Evolutionary conservation across 2,797 vertebrate genomes (phyloP).

Genomic region (Orientallactaga sibirica): DNA sequence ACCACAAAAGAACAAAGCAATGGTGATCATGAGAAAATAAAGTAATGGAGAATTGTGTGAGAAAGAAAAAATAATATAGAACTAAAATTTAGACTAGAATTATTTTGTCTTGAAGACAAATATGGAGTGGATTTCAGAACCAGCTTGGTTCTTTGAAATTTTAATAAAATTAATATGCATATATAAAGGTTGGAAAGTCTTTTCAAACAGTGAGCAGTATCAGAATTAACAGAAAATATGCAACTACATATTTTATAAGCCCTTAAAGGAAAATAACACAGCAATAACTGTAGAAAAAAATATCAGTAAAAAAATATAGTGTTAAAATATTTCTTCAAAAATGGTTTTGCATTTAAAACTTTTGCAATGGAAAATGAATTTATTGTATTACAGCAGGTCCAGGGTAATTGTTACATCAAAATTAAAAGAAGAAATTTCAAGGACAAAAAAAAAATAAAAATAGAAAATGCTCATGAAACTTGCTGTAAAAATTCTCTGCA

Average conservation of each 20-base stretch:
- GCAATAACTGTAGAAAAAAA: neutral
- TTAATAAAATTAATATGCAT: neutral
- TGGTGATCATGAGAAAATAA: too few relatives aligned
- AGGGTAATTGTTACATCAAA: too few relatives aligned
- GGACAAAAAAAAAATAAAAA: too few relatives aligned
- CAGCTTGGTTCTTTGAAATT: neutral
- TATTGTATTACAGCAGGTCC: too few relatives aligned
- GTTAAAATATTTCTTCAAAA: neutral
- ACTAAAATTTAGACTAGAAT: neutral
- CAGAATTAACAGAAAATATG: neutral
- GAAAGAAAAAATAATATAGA: neutral
- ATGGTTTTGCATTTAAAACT: too few relatives aligned
- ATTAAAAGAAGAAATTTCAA: too few relatives aligned
- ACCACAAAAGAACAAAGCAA: too few relatives aligned
- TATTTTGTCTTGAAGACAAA: neutral
- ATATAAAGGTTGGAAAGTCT: neutral
- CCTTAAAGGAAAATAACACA: neutral
- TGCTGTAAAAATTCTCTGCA: too few relatives aligned
- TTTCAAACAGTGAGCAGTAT: neutral
- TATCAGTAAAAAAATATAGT: neutral
- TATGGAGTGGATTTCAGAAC: too few relatives aligned
- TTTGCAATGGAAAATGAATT: too few relatives aligned
- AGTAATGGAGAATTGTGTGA: too few relatives aligned
- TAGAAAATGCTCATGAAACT: too few relatives aligned
- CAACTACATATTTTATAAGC: neutral